Percentiles rank a stretch among this genome's conserved stretches.
phyloP scores from a whole-genome alignment of 2,113 vertebrate species.

The Paralichthys olivaceus region DNA sequence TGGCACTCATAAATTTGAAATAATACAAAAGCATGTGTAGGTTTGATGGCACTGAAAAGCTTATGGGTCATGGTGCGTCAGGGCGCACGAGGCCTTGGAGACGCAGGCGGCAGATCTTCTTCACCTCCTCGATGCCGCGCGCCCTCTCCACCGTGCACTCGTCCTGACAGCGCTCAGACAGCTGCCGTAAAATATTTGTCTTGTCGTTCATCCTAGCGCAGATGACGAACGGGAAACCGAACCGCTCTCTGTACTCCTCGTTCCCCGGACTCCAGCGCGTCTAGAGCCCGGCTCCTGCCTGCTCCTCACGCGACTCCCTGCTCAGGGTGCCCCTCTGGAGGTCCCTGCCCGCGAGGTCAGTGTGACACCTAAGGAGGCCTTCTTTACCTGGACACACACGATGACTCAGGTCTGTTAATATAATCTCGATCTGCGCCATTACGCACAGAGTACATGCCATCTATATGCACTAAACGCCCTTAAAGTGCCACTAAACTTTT shows the following conservation, averaged over 20 bases:
- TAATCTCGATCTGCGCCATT: no score
- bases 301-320: slow-evolving; percentile 83
- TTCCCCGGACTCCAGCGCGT: slow-evolving; percentile 73
- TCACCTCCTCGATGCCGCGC: slow-evolving; percentile 83
- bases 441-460: no score
- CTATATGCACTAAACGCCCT: no score
- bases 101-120: slow-evolving; percentile 85
- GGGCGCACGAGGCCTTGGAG: slow-evolving; percentile 70
- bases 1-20: background rate
- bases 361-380: slow-evolving; percentile 87
- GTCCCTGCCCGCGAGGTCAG: slow-evolving; percentile 86
- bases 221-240: slow-evolving; percentile 88
- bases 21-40: no score
- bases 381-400: slow-evolving; percentile 81
- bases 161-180: slow-evolving; percentile 72
- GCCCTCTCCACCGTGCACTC: slow-evolving; percentile 71
- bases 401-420: background rate
- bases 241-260: slow-evolving; percentile 82
- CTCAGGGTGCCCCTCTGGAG: slow-evolving; percentile 80
- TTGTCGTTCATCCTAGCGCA: slow-evolving; percentile 82
- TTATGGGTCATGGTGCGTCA: slow-evolving; percentile 6
- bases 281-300: slow-evolving; percentile 81
- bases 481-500: no score
- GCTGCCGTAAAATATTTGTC: slow-evolving; percentile 68
- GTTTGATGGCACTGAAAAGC: no score